Evolutionary conservation across 2,888 invertebrate genomes (phyloP).

Genomic region (Pediacus dermestoides): DNA sequence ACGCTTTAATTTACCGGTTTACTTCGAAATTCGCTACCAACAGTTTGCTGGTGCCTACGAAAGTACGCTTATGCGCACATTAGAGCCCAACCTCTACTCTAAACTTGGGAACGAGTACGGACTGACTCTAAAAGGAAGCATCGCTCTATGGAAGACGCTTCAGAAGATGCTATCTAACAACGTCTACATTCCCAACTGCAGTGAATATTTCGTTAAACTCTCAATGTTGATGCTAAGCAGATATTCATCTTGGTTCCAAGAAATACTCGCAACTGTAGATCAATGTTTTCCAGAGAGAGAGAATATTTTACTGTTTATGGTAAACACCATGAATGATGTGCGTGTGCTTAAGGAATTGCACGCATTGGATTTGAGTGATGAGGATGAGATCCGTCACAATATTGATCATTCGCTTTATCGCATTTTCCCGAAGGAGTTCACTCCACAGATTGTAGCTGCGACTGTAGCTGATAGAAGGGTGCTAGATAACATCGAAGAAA

Average conservation of each 20-base stretch:
- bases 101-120: no score
- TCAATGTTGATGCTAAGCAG: slow-evolving; percentile 78
- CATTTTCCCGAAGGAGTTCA: slow-evolving; percentile 33
- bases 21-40: slow-evolving; percentile 93
- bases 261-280: no score
- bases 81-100: no score
- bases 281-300: slow-evolving; percentile 4
- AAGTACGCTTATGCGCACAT: slow-evolving; percentile 51
- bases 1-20: slow-evolving; percentile 94
- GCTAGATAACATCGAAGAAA: slow-evolving; percentile 26
- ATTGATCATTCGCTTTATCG: no score
- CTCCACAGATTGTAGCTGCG: slow-evolving; percentile 29
- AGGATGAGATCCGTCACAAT: slow-evolving; percentile 32
- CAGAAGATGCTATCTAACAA: slow-evolving; percentile 31
- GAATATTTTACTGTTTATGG: slow-evolving; percentile 12
- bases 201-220: slow-evolving; percentile 85
- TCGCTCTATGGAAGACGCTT: slow-evolving; percentile 54
- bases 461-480: slow-evolving; percentile 32
- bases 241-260: no score
- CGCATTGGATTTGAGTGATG: slow-evolving; percentile 20
- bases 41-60: slow-evolving; percentile 77
- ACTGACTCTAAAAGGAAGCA: no score
- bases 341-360: slow-evolving; percentile 30
- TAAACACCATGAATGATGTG: slow-evolving; percentile 7
- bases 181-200: slow-evolving; percentile 76